A percentile compares a stretch with the other conserved stretches of the same genome.
These are phyloP conservation scores for Drosophila yakuba DNA, from an alignment of 1,140 invertebrate genomes.

Conservation along the genomic window DNA sequence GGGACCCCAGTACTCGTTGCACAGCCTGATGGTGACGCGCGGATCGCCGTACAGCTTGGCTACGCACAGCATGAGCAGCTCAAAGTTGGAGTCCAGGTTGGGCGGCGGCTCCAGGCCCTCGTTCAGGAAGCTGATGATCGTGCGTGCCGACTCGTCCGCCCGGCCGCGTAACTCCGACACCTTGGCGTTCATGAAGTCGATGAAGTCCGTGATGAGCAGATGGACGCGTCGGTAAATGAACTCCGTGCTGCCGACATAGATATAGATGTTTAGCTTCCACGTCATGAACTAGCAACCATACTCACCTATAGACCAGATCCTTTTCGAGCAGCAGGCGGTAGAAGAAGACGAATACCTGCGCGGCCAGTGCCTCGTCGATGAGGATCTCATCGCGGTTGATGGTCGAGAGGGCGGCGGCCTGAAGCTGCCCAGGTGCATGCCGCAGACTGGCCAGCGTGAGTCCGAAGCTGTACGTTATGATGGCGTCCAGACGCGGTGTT, in stretches of 20 bases:
- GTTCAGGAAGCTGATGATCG: conserved; percentile 91
- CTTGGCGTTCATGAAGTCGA: conserved; percentile 96
- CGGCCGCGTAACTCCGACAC: conserved; percentile 90
- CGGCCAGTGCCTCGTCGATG: conserved; percentile 91
- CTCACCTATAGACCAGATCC: conserved; percentile 89
- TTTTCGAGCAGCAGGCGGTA: conserved; percentile 90
- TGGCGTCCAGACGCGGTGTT: conserved; percentile 88
- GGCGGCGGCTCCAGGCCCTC: conserved; percentile 93
- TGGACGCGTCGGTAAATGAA: conserved; percentile 95
- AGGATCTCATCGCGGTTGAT: conserved; percentile 91
- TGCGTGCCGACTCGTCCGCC: conserved; percentile 95
- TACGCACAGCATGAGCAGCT: conserved; percentile 92
- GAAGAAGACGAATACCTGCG: conserved; percentile 92
- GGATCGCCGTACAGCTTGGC: conserved; percentile 92
- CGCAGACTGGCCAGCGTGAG: conserved; percentile 92
- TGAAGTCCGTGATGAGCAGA: conserved; percentile 95
- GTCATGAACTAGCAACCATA: not conserved
- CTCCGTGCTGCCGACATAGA: conserved; percentile 52
- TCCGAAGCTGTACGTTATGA: conserved; percentile 92
- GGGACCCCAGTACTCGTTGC: conserved; percentile 93
- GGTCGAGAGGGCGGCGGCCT: conserved; percentile 45
- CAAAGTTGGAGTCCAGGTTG: conserved; percentile 92
- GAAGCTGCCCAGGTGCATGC: conserved; percentile 69
- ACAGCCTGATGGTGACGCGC: conserved; percentile 89
- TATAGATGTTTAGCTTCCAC: too few relatives aligned